Evolutionary conservation across 2,113 vertebrate genomes (phyloP).

Genomic region (Pristiophorus japonicus): DNA sequence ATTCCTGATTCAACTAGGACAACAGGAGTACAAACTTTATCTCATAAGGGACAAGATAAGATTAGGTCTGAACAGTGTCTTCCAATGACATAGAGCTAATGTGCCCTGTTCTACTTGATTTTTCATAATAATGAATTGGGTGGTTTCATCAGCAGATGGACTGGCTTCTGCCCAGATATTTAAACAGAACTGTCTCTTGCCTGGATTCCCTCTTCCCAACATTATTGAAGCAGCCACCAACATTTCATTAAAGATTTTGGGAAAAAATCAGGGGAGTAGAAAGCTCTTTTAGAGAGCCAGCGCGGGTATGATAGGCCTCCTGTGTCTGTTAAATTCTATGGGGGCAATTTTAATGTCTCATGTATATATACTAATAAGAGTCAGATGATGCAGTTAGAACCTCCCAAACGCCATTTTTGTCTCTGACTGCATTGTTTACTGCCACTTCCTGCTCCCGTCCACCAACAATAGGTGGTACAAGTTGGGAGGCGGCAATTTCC

Average conservation of each 20-base stretch:
- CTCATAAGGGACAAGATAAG: not conserved
- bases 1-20: not conserved
- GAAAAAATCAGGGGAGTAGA: not conserved
- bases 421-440: not conserved
- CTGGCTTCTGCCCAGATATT: not conserved
- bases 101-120: not conserved
- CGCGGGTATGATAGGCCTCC: not conserved
- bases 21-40: not conserved
- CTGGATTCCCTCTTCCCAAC: not conserved
- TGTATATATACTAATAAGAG: not conserved
- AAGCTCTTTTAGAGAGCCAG: not conserved
- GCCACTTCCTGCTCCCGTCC: too few species aligned
- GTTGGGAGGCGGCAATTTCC: too few species aligned
- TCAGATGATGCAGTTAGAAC: not conserved
- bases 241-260: not conserved
- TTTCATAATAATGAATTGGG: not conserved
- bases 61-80: not conserved
- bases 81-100: not conserved
- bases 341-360: not conserved
- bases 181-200: not conserved
- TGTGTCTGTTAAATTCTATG: not conserved
- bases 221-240: not conserved
- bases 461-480: too few species aligned
- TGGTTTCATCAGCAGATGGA: not conserved
- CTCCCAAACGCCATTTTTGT: not conserved